Percentiles rank a stretch among this genome's conserved stretches.
Conservation (phyloP, 2,797 vertebrate species). For the Microchirus variegatus region DNA sequence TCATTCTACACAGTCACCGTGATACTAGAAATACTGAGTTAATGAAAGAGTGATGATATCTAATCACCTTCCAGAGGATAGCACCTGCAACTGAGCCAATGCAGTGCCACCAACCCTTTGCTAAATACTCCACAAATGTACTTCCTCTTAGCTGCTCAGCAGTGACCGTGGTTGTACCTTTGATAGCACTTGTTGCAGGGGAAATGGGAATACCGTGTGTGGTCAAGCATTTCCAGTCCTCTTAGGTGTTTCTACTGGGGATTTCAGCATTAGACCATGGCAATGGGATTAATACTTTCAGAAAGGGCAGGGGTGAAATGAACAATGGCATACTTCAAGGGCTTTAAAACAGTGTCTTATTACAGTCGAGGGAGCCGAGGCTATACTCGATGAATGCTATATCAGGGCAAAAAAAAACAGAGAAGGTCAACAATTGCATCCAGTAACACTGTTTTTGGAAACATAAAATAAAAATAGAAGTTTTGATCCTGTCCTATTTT, state of each 20-base stretch:
- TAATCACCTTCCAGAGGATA: conserved; percentile 73
- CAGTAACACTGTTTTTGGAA: background rate
- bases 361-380: conserved; percentile 54
- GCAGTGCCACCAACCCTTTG: conserved; percentile 39
- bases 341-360: conserved; percentile 76
- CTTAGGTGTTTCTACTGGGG: conserved; percentile 69
- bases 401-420: conserved; percentile 36
- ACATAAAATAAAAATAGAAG: background rate
- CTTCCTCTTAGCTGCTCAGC: conserved; percentile 58
- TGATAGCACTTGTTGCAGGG: conserved; percentile 56
- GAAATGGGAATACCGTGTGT: conserved; percentile 65
- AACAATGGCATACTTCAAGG: conserved; percentile 79
- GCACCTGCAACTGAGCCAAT: conserved; percentile 62
- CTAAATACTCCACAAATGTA: conserved; percentile 50
- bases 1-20: conserved; percentile 66
- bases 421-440: conserved; percentile 40
- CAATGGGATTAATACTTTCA: conserved; percentile 74
- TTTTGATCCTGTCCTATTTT: background rate
- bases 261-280: conserved; percentile 73
- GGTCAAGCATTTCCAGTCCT: conserved; percentile 63
- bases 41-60: conserved; percentile 84
- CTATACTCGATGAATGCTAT: conserved; percentile 56
- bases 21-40: conserved; percentile 72
- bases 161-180: conserved; percentile 31
- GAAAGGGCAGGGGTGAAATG: conserved; percentile 65